Evolutionary conservation across 37 sponge, comb jelly and placozoan species (phyloP), one percentile per base, ranked within the genome.

Genomic region (Crambe crambe): DNA sequence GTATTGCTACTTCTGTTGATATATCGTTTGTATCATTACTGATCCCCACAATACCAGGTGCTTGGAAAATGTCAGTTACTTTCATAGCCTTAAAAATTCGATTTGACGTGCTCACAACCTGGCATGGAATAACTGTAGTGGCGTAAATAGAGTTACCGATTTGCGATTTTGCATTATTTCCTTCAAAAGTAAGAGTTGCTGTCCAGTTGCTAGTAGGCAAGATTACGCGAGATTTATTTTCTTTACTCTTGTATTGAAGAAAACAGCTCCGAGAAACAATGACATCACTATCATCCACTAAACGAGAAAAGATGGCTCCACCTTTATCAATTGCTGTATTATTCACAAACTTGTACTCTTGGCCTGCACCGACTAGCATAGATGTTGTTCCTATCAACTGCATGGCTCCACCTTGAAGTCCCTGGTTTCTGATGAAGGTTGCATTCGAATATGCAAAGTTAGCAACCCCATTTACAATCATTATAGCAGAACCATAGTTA

Each of bases 1-100:
- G 29, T 2, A 26, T 63, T 23, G 32, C 51, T 62, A 43, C 74
- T 29, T 72, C 63, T 18, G 73, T 73, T 73, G 82, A 40, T 27
- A 73, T 60, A 38, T 44, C 17, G 2, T 12, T 37, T 21, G 4
- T 4, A 9, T 78, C 67, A 66, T 35, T 25, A 25, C 9, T 66
- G 9, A 42, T 29, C n/a, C n/a, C n/a, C 40, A 37, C 38, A 15
- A 78, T 34, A 30, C 47, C 32, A 27, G 68, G 54, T 54, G 4
- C 30, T 40, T 39, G 39, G 3, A 78, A 65, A 2, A 78, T 65
- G 17, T 12, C 34, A 1, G 30, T 40, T 2, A 36, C 22, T 2
- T 64, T 44, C 12, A 47, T 47, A 18, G 18, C 37, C 20, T 36
- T 17, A 18, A 36, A 18, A 21, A 5, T 31, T 30, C 39, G 37